Conservation (phyloP, 1,140 invertebrate species). For the Nomia melanderi region DNA sequence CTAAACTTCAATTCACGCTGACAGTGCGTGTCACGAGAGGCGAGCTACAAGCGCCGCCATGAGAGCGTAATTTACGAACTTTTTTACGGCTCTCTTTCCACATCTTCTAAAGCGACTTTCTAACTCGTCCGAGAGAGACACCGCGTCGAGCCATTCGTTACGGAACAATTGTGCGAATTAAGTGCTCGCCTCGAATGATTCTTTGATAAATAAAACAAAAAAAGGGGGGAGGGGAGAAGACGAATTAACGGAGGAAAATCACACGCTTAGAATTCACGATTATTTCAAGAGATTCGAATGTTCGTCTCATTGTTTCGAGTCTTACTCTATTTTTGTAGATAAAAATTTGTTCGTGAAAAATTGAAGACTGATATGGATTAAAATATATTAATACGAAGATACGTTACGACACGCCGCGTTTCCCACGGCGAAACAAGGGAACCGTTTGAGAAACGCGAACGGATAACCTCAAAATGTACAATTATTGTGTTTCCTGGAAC, state of each 20-base stretch:
- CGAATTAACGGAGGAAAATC: too few relatives aligned
- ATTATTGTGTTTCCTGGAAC: background rate
- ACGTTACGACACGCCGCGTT: background rate
- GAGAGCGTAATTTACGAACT: constrained; percentile 27
- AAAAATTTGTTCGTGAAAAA: too few relatives aligned
- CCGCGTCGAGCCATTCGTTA: background rate
- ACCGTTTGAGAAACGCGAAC: background rate
- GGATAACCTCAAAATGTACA: background rate
- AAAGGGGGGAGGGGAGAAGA: background rate
- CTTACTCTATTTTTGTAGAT: too few relatives aligned
- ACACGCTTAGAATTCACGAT: too few relatives aligned
- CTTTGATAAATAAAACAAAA: constrained; percentile 6
- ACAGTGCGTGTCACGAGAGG: background rate
- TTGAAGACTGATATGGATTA: too few relatives aligned
- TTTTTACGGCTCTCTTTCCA: constrained; percentile 21
- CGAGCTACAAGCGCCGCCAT: background rate
- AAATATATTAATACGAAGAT: too few relatives aligned
- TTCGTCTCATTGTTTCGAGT: too few relatives aligned
- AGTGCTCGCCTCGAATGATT: background rate
- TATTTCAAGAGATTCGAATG: too few relatives aligned
- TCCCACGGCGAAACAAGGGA: background rate
- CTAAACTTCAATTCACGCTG: constrained; percentile 4
- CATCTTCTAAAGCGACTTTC: constrained; percentile 39
- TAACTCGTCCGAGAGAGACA: constrained; percentile 24
- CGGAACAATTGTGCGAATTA: constrained; percentile 34